Conservation (phyloP, 2,797 vertebrate genomes). For the Luscinia luscinia region DNA sequence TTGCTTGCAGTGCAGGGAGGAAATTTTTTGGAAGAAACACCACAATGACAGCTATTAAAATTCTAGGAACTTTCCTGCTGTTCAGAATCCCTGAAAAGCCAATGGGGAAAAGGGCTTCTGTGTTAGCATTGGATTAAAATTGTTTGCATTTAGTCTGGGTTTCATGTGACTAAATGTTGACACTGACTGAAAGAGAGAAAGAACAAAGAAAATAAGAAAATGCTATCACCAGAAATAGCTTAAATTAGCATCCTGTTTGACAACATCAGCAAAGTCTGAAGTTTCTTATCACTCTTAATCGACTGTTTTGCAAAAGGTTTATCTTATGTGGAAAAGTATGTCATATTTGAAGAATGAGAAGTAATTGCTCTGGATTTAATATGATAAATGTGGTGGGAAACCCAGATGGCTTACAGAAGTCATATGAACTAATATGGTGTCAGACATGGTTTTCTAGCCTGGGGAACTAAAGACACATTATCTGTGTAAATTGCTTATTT, state of each 20-base stretch:
- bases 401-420: not conserved
- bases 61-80: not conserved
- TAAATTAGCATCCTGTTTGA: slow-evolving; percentile 16
- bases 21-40: not conserved
- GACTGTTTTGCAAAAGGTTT: not conserved
- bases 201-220: not conserved
- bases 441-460: not conserved
- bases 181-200: not conserved
- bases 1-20: not conserved
- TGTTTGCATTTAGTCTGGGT: slow-evolving; percentile 31
- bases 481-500: not conserved
- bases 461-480: not conserved
- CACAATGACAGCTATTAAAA: not conserved
- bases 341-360: not conserved
- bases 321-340: not conserved
- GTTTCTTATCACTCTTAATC: not conserved
- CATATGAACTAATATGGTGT: not conserved
- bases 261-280: not conserved
- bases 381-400: not conserved
- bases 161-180: slow-evolving; percentile 14
- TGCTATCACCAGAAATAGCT: not conserved
- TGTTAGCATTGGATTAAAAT: slow-evolving; percentile 14
- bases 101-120: not conserved
- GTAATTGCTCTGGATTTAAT: not conserved
- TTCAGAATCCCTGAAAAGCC: not conserved